A percentile compares a stretch with the other conserved stretches of the same genome.
Conservation (phyloP, 2,888 invertebrate genomes). For the Cecidostiba fungosa region DNA sequence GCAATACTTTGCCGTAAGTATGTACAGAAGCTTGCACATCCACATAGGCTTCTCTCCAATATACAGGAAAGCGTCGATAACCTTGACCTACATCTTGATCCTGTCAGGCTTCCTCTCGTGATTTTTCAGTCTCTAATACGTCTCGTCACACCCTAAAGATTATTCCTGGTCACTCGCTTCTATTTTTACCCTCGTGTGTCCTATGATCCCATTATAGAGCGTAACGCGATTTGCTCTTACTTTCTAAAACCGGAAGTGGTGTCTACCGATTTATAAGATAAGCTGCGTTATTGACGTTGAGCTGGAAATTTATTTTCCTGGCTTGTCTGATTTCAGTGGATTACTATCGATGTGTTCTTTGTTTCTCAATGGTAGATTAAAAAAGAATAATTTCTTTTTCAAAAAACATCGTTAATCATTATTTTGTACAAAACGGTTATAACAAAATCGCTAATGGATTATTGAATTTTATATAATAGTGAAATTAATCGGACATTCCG, state of each 20-base stretch:
- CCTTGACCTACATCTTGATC: slow-evolving; percentile 18
- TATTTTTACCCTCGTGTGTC: slow-evolving; percentile 5
- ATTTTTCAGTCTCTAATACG: neutral
- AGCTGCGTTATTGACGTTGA: neutral
- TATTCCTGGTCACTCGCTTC: neutral
- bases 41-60: neutral
- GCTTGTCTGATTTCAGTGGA: neutral
- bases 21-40: neutral
- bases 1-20: neutral
- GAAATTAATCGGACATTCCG: neutral
- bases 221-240: neutral
- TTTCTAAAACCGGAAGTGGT: neutral
- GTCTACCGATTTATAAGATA: neutral
- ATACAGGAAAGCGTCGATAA: neutral
- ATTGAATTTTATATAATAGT: neutral
- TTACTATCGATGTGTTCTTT: too few species aligned
- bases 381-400: too few species aligned
- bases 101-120: neutral
- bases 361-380: too few species aligned
- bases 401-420: too few species aligned
- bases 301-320: neutral
- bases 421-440: too few species aligned
- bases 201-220: slow-evolving; percentile 2
- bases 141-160: neutral
- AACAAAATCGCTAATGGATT: neutral